Base-by-base conservation (phyloP, 2,888 invertebrate genomes). In the Xestia rhomboidea region DNA sequence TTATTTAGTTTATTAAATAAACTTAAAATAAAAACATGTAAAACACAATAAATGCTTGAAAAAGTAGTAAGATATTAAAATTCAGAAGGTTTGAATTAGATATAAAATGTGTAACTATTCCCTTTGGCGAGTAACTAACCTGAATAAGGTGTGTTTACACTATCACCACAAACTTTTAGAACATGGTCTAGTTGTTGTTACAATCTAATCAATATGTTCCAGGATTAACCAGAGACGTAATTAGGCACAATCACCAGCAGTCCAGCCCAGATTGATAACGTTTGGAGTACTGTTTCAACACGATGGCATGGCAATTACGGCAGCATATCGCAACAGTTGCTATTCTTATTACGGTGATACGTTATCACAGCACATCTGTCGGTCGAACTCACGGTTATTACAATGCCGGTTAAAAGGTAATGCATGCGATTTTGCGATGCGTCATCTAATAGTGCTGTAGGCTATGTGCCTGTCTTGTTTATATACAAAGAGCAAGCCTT, bases 291-390 rank as follows among this genome's bases (percentile, higher is more conserved):
- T 88, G 77, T 78, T 85, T 79, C 84, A 88, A 89, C 87, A 89
- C 68, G 73, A 84, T 82, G 73, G 75, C 63, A 81, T 73, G 79
- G 76, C 75, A 86, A 87, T 89, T 89, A 88, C 80, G 60, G 83
- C 77, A 77, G 79, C 79, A 73, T 82, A 89, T 88, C 88, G 85
- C 54, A 79, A 89, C 90, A 89, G 90, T 91, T 91, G 91, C 90
- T 84, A 84, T 88, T 92, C 93, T 94, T 92, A 95, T 95, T 95
- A 95, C 88, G 81, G 77, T 89, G 95, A 95, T 95, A 95, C 83
- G 91, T 77, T 92, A 93, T 94, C 93, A 82, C 77, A 70, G 83
- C 91, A 89, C 95, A 95, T 95, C 94, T 95, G 95, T 94, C 92
- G 88, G 89, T 79, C 73, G 83, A 76, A 79, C 85, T 86, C 83